phyloP scores from a whole-genome alignment of 1,140 invertebrate genomes.

The Lycorma delicatula region DNA sequence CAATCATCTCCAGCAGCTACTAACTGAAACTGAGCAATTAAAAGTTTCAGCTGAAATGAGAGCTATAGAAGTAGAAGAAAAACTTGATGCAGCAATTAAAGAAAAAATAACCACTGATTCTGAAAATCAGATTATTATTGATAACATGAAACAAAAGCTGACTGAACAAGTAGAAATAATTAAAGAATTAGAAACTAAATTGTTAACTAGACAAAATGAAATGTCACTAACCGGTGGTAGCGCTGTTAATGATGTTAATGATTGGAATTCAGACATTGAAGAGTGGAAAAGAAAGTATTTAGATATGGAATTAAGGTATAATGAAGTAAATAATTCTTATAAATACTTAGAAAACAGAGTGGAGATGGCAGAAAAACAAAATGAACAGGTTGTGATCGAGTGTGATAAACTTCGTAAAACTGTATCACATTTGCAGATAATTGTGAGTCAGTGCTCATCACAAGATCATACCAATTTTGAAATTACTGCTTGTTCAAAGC shows the following conservation, averaged over 20 bases:
- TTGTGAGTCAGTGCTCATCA: too few relatives aligned
- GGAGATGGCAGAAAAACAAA: conserved; percentile 1
- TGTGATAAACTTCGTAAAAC: conserved; percentile 14
- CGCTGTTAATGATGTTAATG: conserved; percentile 32
- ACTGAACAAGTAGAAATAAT: conserved; percentile 2
- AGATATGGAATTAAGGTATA: conserved; percentile 26
- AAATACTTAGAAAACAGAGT: conserved; percentile 11
- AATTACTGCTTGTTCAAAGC: not conserved
- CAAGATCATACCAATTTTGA: not conserved
- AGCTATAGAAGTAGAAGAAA: conserved; percentile 23
- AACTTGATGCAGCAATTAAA: conserved; percentile 30
- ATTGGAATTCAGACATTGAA: conserved; percentile 26
- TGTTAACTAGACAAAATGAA: not conserved
- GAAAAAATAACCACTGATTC: conserved; percentile 40
- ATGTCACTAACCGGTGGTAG: conserved; percentile 17
- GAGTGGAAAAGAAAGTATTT: conserved; percentile 22
- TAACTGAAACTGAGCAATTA: conserved; percentile 25
- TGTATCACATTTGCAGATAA: too few relatives aligned
- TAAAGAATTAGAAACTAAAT: not conserved
- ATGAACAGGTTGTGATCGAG: conserved; percentile 13
- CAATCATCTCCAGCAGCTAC: conserved; percentile 36
- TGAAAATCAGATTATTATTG: conserved; percentile 31
- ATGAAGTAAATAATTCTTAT: not conserved
- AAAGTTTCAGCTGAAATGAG: conserved; percentile 26
- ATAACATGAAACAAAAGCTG: not conserved